These are phyloP conservation scores for Agrochola lota DNA, from an alignment of 2,888 invertebrate species.

Conservation along the genomic window DNA sequence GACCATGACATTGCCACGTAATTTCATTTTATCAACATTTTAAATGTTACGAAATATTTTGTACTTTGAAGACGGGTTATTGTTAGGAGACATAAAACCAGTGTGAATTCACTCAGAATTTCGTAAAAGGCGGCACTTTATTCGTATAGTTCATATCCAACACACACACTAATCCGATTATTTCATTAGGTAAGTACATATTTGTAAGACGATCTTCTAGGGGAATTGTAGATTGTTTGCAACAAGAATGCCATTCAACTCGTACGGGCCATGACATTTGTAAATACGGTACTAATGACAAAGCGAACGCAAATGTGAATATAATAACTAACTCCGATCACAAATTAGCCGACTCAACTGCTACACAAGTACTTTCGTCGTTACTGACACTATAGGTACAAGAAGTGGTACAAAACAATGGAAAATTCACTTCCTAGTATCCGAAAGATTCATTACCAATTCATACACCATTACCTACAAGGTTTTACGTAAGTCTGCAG, in stretches of 20 bases:
- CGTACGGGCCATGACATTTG: conserved; percentile 65
- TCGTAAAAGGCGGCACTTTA: neutral
- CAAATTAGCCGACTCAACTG: conserved; percentile 45
- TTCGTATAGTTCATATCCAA: conserved; percentile 14
- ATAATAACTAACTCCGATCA: conserved; percentile 55
- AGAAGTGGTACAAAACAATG: conserved; percentile 75
- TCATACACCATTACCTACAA: conserved; percentile 85
- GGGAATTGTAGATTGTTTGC: conserved; percentile 42
- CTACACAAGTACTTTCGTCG: conserved; percentile 43
- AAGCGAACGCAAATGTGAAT: conserved; percentile 58
- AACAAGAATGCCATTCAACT: conserved; percentile 54
- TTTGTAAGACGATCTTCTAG: conserved; percentile 30
- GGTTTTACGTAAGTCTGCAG: conserved; percentile 85
- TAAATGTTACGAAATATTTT: conserved; percentile 57
- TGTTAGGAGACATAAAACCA: conserved; percentile 33
- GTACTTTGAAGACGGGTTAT: conserved; percentile 38
- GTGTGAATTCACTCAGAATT: conserved; percentile 16
- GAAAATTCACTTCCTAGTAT: conserved; percentile 82
- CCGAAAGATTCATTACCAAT: conserved; percentile 83
- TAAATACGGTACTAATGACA: conserved; percentile 61
- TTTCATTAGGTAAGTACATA: conserved; percentile 5
- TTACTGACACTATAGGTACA: conserved; percentile 57
- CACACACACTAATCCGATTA: conserved; percentile 28
- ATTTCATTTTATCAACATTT: conserved; percentile 75
- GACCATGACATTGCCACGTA: conserved; percentile 87